These are phyloP conservation scores for Drosophila nannoptera DNA, from an alignment of 1,140 invertebrate genomes.

Conservation along the genomic window DNA sequence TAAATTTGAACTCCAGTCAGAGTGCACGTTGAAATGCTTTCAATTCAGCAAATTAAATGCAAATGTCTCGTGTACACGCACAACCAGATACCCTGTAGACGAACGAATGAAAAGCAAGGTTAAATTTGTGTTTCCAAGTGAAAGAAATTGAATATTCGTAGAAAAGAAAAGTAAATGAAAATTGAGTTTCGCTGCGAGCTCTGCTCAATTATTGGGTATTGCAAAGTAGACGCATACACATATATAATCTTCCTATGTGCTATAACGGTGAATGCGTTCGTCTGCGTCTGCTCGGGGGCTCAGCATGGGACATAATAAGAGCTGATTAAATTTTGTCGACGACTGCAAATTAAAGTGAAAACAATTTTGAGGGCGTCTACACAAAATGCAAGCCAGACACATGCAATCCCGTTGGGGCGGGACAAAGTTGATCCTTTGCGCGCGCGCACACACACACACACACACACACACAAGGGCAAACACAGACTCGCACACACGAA, in stretches of 20 bases:
- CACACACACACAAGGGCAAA: slow-evolving; percentile 21
- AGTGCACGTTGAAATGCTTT: slow-evolving; percentile 38
- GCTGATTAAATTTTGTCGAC: slow-evolving; percentile 71
- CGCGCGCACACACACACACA: slow-evolving; percentile 5
- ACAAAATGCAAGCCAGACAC: slow-evolving; percentile 44
- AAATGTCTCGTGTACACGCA: neutral
- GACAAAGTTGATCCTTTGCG: slow-evolving; percentile 63
- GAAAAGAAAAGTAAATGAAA: no score
- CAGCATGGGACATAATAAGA: slow-evolving; percentile 24
- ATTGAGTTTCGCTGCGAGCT: no score
- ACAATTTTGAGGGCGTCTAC: slow-evolving; percentile 53
- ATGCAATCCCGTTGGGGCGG: slow-evolving; percentile 48
- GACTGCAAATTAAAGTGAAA: slow-evolving; percentile 73
- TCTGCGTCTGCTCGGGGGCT: neutral
- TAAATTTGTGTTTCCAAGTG: no score
- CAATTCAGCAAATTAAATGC: slow-evolving; percentile 9
- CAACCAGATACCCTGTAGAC: neutral
- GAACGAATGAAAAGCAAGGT: no score
- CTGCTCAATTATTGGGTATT: no score
- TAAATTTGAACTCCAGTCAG: slow-evolving; percentile 43
- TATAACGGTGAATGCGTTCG: no score
- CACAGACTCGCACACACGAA: slow-evolving; percentile 29
- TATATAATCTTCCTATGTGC: neutral
- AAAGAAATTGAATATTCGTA: no score
- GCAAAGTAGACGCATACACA: neutral